phyloP scores from a whole-genome alignment of 1,140 invertebrate genomes.

The Orius insidiosus region DNA sequence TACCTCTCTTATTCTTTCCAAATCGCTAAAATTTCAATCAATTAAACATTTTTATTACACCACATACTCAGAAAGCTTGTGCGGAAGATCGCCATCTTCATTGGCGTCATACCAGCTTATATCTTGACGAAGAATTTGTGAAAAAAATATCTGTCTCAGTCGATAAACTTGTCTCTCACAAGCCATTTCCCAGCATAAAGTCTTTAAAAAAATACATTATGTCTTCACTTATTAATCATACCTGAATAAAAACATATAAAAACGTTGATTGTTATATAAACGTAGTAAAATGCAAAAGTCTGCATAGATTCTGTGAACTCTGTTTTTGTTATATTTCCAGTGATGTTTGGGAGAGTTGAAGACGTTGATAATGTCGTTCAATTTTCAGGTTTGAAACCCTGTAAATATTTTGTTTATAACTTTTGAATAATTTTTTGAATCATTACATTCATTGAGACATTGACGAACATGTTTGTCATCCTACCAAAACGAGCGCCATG shows the following conservation, averaged over 20 bases:
- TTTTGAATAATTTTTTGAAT: background rate
- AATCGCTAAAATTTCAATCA: constrained; percentile 63
- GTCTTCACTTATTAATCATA: no score
- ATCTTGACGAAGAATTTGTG: constrained; percentile 41
- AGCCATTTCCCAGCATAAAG: constrained; percentile 27
- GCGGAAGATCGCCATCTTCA: constrained; percentile 63
- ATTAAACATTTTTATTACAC: no score
- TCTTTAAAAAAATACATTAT: no score
- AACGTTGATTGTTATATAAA: constrained; percentile 22
- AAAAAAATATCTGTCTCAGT: constrained; percentile 26
- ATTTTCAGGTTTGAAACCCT: constrained; percentile 5
- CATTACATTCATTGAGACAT: constrained; percentile 2
- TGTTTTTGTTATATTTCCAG: constrained; percentile 15
- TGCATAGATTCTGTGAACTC: constrained; percentile 22
- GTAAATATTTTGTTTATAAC: background rate
- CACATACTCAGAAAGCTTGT: constrained; percentile 62
- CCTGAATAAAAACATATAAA: constrained; percentile 20
- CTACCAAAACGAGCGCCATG: constrained; percentile 48
- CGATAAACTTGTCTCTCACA: constrained; percentile 26
- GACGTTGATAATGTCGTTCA: background rate
- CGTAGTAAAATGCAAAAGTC: constrained; percentile 22
- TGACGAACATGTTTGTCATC: constrained; percentile 28
- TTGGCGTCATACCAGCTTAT: constrained; percentile 73
- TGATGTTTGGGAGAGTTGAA: background rate
- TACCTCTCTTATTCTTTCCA: constrained; percentile 75